Percentiles rank a stretch among this genome's conserved stretches.
These are phyloP conservation scores for Tetrapedia diversipes DNA, from an alignment of 2,888 invertebrate genomes.

Conservation along the genomic window DNA sequence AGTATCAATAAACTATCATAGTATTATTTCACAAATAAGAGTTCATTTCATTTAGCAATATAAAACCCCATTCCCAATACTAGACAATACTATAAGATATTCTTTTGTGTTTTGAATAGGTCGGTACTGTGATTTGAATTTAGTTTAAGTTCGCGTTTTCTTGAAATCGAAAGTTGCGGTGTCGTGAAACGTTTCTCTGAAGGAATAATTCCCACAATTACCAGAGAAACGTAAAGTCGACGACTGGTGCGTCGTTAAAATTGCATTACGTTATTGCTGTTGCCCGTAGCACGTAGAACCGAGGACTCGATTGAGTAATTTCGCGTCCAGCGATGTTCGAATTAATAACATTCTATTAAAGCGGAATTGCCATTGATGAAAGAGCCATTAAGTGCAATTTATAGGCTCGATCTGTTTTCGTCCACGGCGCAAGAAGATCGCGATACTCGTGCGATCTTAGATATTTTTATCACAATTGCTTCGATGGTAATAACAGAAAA, in stretches of 20 bases:
- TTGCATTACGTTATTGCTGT: constrained; percentile 30
- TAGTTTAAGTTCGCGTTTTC: not conserved
- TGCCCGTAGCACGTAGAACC: constrained; percentile 12
- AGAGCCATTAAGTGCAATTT: constrained; percentile 42
- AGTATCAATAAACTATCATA: too few relatives aligned
- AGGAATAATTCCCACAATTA: not conserved
- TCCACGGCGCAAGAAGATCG: not conserved
- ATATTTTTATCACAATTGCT: not conserved
- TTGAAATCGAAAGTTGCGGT: constrained; percentile 2
- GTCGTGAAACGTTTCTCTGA: not conserved
- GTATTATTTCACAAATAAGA: too few relatives aligned
- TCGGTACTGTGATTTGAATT: too few relatives aligned
- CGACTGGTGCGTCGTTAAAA: constrained; percentile 12
- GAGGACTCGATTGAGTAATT: constrained; percentile 35
- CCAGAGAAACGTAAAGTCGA: not conserved
- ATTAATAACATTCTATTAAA: constrained; percentile 44
- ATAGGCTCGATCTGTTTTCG: constrained; percentile 20
- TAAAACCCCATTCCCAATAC: too few relatives aligned
- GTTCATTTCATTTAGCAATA: too few relatives aligned
- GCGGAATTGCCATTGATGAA: constrained; percentile 38
- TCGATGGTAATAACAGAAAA: not conserved
- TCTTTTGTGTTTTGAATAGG: too few relatives aligned
- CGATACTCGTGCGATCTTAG: not conserved
- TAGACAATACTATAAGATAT: too few relatives aligned
- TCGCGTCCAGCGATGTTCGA: constrained; percentile 7